Evolutionary conservation across 2,113 vertebrate genomes (phyloP), one percentile per base, ranked within the genome.

Genomic region (Cavia porcellus): DNA sequence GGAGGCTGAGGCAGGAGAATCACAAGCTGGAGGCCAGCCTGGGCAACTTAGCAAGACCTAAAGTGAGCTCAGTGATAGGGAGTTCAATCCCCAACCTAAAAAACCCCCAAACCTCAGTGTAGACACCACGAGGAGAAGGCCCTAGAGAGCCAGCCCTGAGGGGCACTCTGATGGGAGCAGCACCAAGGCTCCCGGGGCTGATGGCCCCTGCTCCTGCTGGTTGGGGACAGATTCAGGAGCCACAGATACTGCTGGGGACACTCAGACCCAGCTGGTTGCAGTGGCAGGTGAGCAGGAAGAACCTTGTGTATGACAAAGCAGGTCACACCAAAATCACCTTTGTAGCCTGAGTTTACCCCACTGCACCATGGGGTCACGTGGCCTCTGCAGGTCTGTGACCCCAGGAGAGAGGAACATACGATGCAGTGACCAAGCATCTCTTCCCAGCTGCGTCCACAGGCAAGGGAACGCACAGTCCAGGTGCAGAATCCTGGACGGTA

Each of bases 401-500:
- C 81, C 5, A 5, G 25, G 22, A 45, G n/a, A 52, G 68, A 87
- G 90, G 42, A 55, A 42, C 42, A 28, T 45, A 7, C 86, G 20
- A 55, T 14, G 24, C n/a, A 11, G 83, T 17, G 24, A 13, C 0
- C 32, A 3, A 45, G 7, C 10, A 30, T 35, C 17, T 77, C 32
- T 82, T 59, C 55, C 35, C 22, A 61, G 17, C 22, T 55, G 3
- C 42, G 55, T 68, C n/a, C 50, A 0, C 24, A 17, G 1, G 14
- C 25, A 15, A 1, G 35, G 38, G n/a, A 32, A 32, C 1, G 0
- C 28, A 1, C 20, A 72, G n/a, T 77, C 45, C 1, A 0, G 2
- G 10, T 61, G 4, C 55, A 55, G 55, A 55, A 17, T 35, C 64
- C 30, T 32, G 12, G 32, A 19, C 17, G 14, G 13, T 32, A 32